A percentile compares a stretch with the other conserved stretches of the same genome.
Evolutionary conservation across 37 sponge, comb jelly and placozoan genomes (phyloP).

Genomic region (Tethya wilhelma): DNA sequence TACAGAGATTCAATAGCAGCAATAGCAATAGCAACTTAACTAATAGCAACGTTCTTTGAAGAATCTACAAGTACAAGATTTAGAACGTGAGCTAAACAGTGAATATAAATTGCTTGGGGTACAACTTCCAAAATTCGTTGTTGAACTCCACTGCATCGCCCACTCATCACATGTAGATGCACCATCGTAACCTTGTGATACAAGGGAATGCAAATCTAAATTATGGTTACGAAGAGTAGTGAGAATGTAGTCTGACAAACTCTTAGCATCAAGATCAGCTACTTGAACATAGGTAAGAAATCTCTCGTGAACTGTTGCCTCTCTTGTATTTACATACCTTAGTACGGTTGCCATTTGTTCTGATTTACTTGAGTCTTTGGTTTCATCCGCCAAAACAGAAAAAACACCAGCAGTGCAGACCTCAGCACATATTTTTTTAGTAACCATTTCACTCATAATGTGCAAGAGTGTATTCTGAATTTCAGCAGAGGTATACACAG

Average conservation of each 20-base stretch:
- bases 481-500: constrained; percentile 13
- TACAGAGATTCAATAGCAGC: constrained; percentile 29
- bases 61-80: constrained; percentile 54
- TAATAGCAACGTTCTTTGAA: constrained; percentile 9
- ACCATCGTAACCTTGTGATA: constrained; percentile 57
- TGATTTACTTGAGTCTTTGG: constrained; percentile 36
- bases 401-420: constrained; percentile 21
- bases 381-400: constrained; percentile 45
- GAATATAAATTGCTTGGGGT: too few species aligned
- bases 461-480: constrained; percentile 50
- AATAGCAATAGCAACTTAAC: constrained; percentile 26
- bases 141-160: constrained; percentile 52
- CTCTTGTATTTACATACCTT: constrained; percentile 27
- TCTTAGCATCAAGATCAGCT: constrained; percentile 24
- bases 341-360: constrained; percentile 42
- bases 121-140: constrained; percentile 41
- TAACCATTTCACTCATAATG: constrained; percentile 46
- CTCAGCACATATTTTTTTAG: constrained; percentile 2
- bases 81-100: too few species aligned
- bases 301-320: constrained; percentile 26
- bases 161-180: constrained; percentile 67
- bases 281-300: constrained; percentile 49
- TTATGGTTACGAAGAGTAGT: constrained; percentile 23
- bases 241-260: constrained; percentile 40
- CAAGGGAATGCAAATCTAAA: constrained; percentile 14